Base-by-base conservation (phyloP, 2,113 vertebrate genomes). In the Aphyosemion australe region DNA sequence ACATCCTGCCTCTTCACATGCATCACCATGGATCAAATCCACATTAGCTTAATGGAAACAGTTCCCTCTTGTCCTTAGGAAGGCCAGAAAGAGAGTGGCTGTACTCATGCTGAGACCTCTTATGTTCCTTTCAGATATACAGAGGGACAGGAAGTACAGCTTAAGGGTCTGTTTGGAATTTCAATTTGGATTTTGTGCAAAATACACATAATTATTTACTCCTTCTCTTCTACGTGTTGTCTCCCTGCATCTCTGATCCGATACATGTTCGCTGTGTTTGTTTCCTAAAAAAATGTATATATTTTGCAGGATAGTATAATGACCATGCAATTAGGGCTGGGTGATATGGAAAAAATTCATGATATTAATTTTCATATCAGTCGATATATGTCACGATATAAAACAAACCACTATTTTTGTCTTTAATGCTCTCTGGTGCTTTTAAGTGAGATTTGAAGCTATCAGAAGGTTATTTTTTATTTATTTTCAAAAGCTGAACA, bases 11-110 rank as follows among this genome's bases (percentile, higher is more conserved):
- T 74, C 75, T 75, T 78, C 81, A 84, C 82, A 72, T 80, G 71
- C 68, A 84, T 86, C 83, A 70, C 58, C 6, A 37, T 78, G 80
- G 82, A 82, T 85, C 82, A 86, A 75, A 82, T 45, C 64, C 63
- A 74, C 80, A 84, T 88, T 85, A 85, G 76, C 80, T 71, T 85
- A 82, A 87, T 88, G 76, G 78, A 84, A 73, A 70, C 65, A 78
- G 64, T 81, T 81, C 74, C 83, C 82, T 66, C 61, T 15, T 69
- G 69, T 79, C 76, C 82, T 79, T 66, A 77, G 69, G 80, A 72
- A 75, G 53, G 65, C 58, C 21, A 21, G 68, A 53, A 57, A 63
- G 61, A 71, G 56, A n/a, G 45, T 3, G 5, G 54, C 59, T 9
- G 6, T 73, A 76, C 64, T 82, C 74, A 65, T 69, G 65, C 65